These are phyloP conservation scores for Nipponacmea schrenckii DNA, from an alignment of 2,888 invertebrate species.

Conservation along the genomic window DNA sequence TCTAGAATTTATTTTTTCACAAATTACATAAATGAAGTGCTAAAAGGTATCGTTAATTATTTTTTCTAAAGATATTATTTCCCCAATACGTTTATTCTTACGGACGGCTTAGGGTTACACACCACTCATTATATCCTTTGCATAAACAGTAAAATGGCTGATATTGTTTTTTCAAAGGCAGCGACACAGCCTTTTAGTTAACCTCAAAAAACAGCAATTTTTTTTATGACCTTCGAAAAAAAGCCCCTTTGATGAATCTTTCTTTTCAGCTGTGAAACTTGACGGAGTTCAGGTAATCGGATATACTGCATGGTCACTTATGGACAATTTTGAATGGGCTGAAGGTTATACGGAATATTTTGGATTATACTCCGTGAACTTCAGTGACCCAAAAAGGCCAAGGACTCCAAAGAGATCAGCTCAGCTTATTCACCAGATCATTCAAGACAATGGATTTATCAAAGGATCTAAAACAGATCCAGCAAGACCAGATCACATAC, in stretches of 20 bases:
- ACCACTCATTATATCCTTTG: too few species aligned
- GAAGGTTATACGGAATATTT: conserved; percentile 78
- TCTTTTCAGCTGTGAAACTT: conserved; percentile 39
- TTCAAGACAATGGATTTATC: conserved; percentile 48
- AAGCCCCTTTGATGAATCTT: too few species aligned
- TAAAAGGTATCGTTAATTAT: conserved; percentile 49
- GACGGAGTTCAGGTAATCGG: conserved; percentile 69
- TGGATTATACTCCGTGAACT: conserved; percentile 80
- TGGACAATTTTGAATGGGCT: conserved; percentile 87
- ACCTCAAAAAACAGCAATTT: too few species aligned
- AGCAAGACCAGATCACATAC: neutral
- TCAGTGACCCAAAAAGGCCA: conserved; percentile 75
- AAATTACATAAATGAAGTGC: conserved; percentile 55
- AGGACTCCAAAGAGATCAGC: conserved; percentile 77
- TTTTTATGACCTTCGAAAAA: too few species aligned
- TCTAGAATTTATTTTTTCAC: conserved; percentile 48
- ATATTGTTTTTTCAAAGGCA: too few species aligned
- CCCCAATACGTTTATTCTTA: too few species aligned
- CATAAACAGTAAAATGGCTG: too few species aligned
- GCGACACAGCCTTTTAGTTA: too few species aligned
- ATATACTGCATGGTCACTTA: conserved; percentile 83
- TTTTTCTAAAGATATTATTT: neutral
- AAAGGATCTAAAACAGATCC: conserved; percentile 28
- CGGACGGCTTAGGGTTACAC: too few species aligned
- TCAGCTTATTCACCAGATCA: conserved; percentile 45